These are phyloP conservation scores for Ectemnius continuus DNA, from an alignment of 2,888 invertebrate genomes.

Conservation along the genomic window DNA sequence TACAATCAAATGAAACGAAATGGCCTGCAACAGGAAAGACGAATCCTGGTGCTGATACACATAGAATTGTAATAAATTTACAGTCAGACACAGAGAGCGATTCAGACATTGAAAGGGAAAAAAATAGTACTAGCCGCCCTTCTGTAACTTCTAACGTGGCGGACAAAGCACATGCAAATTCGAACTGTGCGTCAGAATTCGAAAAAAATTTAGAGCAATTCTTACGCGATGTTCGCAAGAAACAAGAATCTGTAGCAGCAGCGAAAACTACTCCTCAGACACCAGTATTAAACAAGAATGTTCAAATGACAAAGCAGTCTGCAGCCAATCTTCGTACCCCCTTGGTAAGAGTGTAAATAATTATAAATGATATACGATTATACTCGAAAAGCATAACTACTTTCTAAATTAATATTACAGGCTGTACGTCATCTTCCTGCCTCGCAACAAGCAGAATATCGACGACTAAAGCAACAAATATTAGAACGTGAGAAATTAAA, in stretches of 20 bases:
- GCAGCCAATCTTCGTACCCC: conserved; percentile 58
- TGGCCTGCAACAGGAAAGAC: conserved; percentile 56
- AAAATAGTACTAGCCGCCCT: conserved; percentile 1
- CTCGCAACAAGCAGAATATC: conserved; percentile 77
- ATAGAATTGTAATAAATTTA: conserved; percentile 70
- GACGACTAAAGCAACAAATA: conserved; percentile 75
- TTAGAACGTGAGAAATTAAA: conserved; percentile 71
- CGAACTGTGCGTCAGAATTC: conserved; percentile 69
- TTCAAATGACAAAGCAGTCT: neutral
- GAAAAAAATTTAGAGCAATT: conserved; percentile 74
- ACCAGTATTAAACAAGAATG: conserved; percentile 2
- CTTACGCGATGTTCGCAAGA: conserved; percentile 70
- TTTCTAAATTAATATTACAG: conserved; percentile 62
- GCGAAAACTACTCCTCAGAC: conserved; percentile 35
- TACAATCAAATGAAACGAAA: conserved; percentile 55
- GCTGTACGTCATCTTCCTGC: conserved; percentile 76
- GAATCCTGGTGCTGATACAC: conserved; percentile 48
- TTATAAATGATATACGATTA: neutral
- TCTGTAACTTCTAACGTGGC: conserved; percentile 6
- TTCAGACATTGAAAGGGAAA: conserved; percentile 59
- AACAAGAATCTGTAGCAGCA: conserved; percentile 66
- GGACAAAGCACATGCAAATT: conserved; percentile 27
- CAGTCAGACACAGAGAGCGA: conserved; percentile 73
- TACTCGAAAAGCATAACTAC: neutral
- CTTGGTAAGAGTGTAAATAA: conserved; percentile 50